Evolutionary conservation across 2,888 invertebrate genomes (phyloP).

Genomic region (Macaria notata): DNA sequence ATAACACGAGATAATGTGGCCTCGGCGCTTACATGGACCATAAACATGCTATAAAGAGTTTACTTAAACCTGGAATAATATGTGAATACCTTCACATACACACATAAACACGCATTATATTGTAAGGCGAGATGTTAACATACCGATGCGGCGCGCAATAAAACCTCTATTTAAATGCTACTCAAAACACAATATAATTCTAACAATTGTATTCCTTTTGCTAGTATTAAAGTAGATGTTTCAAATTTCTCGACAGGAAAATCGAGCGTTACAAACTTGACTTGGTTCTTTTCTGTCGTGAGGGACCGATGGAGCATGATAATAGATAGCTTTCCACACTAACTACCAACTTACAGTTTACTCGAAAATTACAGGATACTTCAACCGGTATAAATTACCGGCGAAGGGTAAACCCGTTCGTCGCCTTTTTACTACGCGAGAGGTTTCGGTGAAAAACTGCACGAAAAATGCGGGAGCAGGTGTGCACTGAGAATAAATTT

Average conservation of each 20-base stretch:
- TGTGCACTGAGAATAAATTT: slow-evolving; percentile 19
- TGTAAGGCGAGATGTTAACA: slow-evolving; percentile 25
- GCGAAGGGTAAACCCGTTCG: slow-evolving; percentile 16
- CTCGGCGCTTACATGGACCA: background rate
- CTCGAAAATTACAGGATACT: slow-evolving; percentile 36
- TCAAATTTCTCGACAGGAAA: too few species aligned
- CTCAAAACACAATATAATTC: background rate
- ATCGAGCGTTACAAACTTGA: too few species aligned
- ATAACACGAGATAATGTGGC: background rate
- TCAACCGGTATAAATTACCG: slow-evolving; percentile 37
- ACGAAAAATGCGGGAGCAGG: slow-evolving; percentile 14
- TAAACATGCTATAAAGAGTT: background rate
- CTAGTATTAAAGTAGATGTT: too few species aligned
- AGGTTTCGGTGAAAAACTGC: slow-evolving; percentile 16
- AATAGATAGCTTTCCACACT: too few species aligned
- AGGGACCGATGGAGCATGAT: too few species aligned
- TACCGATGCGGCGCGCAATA: slow-evolving; percentile 13
- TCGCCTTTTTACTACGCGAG: slow-evolving; percentile 20
- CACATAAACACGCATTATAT: slow-evolving; percentile 15
- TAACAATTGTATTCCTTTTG: too few species aligned
- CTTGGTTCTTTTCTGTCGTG: too few species aligned
- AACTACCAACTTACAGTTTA: slow-evolving; percentile 2
- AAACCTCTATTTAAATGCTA: slow-evolving; percentile 3
- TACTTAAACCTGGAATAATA: slow-evolving; percentile 11
- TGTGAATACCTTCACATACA: slow-evolving; percentile 10